phyloP scores from a whole-genome alignment of 2,797 vertebrate species.

The Darevskia mixta region DNA sequence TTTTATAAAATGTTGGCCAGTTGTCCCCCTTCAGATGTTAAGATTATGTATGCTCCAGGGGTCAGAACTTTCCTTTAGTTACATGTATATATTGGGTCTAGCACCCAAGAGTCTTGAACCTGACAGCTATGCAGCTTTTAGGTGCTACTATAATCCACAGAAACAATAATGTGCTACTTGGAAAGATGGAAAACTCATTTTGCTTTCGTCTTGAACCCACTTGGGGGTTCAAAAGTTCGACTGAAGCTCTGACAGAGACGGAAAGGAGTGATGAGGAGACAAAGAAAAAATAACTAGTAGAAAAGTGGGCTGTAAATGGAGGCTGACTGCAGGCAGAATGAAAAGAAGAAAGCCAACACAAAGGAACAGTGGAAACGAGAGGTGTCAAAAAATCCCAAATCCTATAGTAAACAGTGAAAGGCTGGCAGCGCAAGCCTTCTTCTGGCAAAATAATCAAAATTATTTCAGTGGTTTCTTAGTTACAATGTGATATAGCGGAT shows the following conservation, averaged over 20 bases:
- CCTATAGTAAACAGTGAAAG: slow-evolving; percentile 47
- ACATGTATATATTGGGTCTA: background rate
- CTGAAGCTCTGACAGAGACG: slow-evolving; percentile 50
- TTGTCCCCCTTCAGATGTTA: background rate
- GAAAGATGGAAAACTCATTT: slow-evolving; percentile 67
- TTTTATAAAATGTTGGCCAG: background rate
- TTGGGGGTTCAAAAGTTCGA: slow-evolving; percentile 21
- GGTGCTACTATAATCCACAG: background rate
- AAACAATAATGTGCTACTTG: slow-evolving; percentile 20
- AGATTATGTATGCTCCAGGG: background rate
- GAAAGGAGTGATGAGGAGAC: slow-evolving; percentile 60
- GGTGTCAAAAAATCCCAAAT: slow-evolving; percentile 45
- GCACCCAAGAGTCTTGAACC: background rate
- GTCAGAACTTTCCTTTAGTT: background rate
- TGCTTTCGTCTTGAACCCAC: slow-evolving; percentile 34
- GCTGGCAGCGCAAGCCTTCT: slow-evolving; percentile 32
- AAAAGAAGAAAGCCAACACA: slow-evolving; percentile 48
- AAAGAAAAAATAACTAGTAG: slow-evolving; percentile 41
- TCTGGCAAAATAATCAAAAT: background rate
- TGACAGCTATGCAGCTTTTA: background rate
- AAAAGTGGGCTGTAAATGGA: slow-evolving; percentile 43
- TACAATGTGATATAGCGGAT: no score
- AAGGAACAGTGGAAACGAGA: slow-evolving; percentile 53
- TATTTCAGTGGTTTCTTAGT: background rate
- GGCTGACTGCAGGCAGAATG: slow-evolving; percentile 41